A percentile compares a stretch with the other conserved stretches of the same genome.
phyloP scores from a whole-genome alignment of 2,113 vertebrate genomes.

The Pseudorhombus dupliciocellatus region DNA sequence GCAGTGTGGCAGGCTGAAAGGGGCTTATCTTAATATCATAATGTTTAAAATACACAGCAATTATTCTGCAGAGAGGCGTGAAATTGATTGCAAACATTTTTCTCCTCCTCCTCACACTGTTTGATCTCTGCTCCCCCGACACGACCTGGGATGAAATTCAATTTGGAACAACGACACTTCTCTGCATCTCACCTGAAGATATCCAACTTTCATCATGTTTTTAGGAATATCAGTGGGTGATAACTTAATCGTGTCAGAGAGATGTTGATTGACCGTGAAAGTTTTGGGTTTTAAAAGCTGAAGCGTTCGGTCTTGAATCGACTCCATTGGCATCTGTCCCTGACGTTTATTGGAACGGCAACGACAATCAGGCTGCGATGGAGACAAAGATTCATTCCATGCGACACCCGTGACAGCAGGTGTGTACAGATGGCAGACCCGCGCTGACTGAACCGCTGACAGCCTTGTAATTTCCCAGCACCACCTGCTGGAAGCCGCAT shows the following conservation, averaged over 20 bases:
- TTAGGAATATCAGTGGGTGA: not conserved
- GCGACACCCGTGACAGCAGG: slow-evolving; percentile 28
- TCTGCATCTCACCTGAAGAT: slow-evolving; percentile 35
- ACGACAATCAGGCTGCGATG: slow-evolving; percentile 8
- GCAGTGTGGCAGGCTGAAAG: slow-evolving; percentile 62
- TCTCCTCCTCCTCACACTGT: slow-evolving; percentile 64
- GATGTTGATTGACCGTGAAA: not conserved
- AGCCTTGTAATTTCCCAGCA: slow-evolving; percentile 22
- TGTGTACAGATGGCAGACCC: slow-evolving; percentile 7
- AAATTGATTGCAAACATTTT: slow-evolving; percentile 80
- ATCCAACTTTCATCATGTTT: not conserved
- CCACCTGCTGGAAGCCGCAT: slow-evolving; percentile 51
- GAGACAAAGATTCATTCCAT: slow-evolving; percentile 6
- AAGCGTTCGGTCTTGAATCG: not conserved
- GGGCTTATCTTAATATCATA: slow-evolving; percentile 70
- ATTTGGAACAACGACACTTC: slow-evolving; percentile 29
- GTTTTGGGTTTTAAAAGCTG: not conserved
- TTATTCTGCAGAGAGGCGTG: slow-evolving; percentile 76
- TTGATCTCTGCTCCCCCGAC: slow-evolving; percentile 67
- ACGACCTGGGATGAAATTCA: slow-evolving; percentile 64
- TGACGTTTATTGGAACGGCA: slow-evolving; percentile 10
- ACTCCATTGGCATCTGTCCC: not conserved
- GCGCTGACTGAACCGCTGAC: not conserved
- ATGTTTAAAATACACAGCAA: slow-evolving; percentile 76
- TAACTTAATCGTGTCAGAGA: slow-evolving; percentile 11